Percentiles rank a stretch among this genome's conserved stretches.
Evolutionary conservation across 1,140 invertebrate genomes (phyloP).

Genomic region (Drosophila repletoides): DNA sequence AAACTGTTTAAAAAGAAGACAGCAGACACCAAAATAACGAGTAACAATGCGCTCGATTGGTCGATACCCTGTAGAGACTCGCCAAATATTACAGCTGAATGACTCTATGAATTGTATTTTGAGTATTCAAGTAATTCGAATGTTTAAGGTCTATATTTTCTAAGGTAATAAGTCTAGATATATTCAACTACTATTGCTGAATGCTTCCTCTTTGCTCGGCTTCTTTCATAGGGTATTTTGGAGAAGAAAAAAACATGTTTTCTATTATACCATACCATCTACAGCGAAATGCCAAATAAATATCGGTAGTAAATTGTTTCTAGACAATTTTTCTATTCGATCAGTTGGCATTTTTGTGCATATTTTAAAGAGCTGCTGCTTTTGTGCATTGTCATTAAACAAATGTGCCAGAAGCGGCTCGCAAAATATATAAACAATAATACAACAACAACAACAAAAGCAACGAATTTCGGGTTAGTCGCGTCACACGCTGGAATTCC

Average conservation of each 20-base stretch:
- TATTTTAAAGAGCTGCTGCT: constrained; percentile 42
- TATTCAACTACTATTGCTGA: no score
- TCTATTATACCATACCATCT: neutral
- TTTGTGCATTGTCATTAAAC: constrained; percentile 77
- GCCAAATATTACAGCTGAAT: no score
- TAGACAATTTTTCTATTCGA: constrained; percentile 45
- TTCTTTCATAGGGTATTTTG: constrained; percentile 1
- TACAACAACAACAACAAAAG: constrained; percentile 30
- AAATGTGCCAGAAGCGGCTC: constrained; percentile 74
- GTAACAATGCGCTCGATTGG: constrained; percentile 2
- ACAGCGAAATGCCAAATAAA: constrained; percentile 36
- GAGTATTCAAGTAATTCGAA: no score
- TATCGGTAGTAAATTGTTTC: constrained; percentile 43
- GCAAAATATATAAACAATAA: constrained; percentile 31
- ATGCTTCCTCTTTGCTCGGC: no score
- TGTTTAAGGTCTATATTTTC: no score
- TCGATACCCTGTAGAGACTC: constrained; percentile 35
- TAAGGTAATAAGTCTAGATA: no score
- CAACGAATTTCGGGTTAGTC: constrained; percentile 69
- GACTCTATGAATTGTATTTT: no score
- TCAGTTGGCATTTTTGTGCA: constrained; percentile 45
- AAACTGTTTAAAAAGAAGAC: constrained; percentile 16
- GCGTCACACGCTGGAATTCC: constrained; percentile 78
- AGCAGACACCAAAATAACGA: neutral
- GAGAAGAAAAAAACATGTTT: constrained; percentile 25